Base-by-base conservation (phyloP, 2,888 invertebrate species). In the Carabus problematicus region DNA sequence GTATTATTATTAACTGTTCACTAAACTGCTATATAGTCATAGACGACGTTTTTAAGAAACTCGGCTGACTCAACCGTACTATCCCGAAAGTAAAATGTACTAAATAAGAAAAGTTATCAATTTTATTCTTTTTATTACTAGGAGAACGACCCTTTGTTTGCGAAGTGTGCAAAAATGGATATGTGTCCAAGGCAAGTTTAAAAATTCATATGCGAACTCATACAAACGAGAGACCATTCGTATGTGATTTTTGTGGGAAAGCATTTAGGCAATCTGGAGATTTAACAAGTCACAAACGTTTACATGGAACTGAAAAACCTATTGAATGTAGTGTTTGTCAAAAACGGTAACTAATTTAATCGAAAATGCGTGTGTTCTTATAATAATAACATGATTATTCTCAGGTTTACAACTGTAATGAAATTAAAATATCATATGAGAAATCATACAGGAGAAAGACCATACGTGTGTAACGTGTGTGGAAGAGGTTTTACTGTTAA, bases 201-300 rank as follows among this genome's bases (percentile, higher is more conserved):
- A 82, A 82, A 74, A 83, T 83, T 68, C 83, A 83, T 71, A 82
- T 83, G 82, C 72, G 83, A 41, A 83, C 82, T 0, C 83, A 83
- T 71, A 83, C 82, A 3, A 83, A 82, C 70, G 83, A 83, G 72
- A 73, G 82, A 45, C 83, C 83, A 3, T 83, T 82, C 73, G 81
- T 79, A 55, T 83, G 83, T 70, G 80, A 82, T 71, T 82, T 81
- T 74, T 83, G 83, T 71, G 82, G 83, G 1, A 82, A 82, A 73
- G 82, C 82, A 3, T 83, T 83, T 72, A 73, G 82, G 42, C 82
- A 82, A 71, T 82, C 82, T 0, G 82, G 82, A 9, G 82, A 82
- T 75, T 73, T 82, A 43, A 82, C 82, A 0, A 82, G 82, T 70
- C 82, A 82, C 70, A 82, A 82, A 75, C 74, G 82, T 29, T 72